Evolutionary conservation across 2,113 vertebrate genomes (phyloP).

Genomic region (Myocastor coypus): DNA sequence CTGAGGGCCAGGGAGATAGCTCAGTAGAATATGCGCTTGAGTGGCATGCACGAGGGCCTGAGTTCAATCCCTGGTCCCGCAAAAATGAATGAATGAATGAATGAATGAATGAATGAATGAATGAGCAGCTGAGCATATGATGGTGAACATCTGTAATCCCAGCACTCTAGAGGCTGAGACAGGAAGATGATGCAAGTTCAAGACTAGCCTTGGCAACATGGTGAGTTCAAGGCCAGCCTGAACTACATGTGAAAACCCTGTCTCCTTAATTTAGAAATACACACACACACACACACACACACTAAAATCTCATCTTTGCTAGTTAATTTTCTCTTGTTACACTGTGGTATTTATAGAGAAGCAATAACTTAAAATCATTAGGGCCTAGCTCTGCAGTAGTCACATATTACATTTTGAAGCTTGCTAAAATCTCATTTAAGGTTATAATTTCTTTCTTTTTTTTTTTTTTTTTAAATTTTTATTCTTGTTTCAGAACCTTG

Average conservation of each 20-base stretch:
- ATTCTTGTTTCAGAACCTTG: no score
- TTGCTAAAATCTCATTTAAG: neutral
- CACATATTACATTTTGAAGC: neutral
- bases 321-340: neutral
- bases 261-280: neutral
- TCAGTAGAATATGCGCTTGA: no score
- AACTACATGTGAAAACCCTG: neutral
- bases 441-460: neutral
- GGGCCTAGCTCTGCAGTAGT: neutral
- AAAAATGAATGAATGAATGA: no score
- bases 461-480: no score
- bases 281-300: neutral
- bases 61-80: no score
- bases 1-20: no score
- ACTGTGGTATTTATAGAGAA: neutral
- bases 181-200: neutral
- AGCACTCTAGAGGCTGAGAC: neutral
- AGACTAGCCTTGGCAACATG: neutral
- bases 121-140: neutral
- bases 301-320: neutral
- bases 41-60: no score
- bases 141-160: neutral
- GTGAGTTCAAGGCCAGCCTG: neutral
- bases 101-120: no score
- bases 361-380: slow-evolving; percentile 20